Base-by-base conservation (phyloP, 2,113 vertebrate species). In the Sylvilagus bachmani region DNA sequence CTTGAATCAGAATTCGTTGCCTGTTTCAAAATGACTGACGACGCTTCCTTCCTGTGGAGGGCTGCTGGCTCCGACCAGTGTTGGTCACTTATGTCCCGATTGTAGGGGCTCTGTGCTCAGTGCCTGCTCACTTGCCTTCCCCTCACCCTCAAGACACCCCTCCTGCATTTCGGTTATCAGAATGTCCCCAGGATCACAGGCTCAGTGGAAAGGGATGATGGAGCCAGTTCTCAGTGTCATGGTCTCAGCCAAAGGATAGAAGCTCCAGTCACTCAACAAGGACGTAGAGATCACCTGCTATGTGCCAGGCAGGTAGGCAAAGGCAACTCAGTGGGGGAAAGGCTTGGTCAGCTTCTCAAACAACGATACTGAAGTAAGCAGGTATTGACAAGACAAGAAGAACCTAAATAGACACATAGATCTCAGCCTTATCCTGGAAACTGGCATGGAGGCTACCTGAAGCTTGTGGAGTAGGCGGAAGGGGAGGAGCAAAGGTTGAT, bases 131-230 rank as follows among this genome's bases (percentile, higher is more conserved):
- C 11, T 49, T 33, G 51, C 61, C 19, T 14, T 17, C 10, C 36
- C 71, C 67, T 16, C 0, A 0, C 9, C 53, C 36, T 75, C 27
- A 0, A 0, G 17, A 3, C 2, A 6, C 31, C 2, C 81, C 33
- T 70, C n/a, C 22, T 53, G 33, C 44, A 1, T 33, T 27, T 25
- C 14, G 53, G n/a, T 21, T 58, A 36, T 38, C 16, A 14, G 74
- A 19, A 51, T 44, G 58, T 0, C 13, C 49, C 62, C 21, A 17
- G 58, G 27, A 22, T 58, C 36, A 0, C 4, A 27, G 51, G 36
- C 29, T 49, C 44, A 9, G 0, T 5, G 38, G 5, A 51, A n/a
- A 21, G 38, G 51, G 38, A n/a, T 3, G 6, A 8, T 78, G 11
- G 33, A 21, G 73, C 17, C 27, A 58, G 66, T 27, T 22, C 27